phyloP scores from a whole-genome alignment of 2,113 vertebrate genomes.

The Thomomys bottae region DNA sequence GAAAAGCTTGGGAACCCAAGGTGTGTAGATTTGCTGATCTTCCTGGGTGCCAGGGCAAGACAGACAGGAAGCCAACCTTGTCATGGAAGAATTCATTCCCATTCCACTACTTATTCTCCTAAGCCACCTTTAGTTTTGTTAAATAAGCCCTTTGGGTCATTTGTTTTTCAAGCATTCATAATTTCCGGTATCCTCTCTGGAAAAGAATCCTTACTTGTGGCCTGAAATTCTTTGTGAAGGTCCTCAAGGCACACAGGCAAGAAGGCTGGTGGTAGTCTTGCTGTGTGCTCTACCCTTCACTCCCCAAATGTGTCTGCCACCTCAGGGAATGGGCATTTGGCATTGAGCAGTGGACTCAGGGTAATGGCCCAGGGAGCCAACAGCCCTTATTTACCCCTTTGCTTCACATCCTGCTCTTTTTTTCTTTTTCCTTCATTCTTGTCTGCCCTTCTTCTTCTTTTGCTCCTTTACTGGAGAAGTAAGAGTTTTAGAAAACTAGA shows the following conservation, averaged over 20 bases:
- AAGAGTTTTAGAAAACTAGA: not conserved
- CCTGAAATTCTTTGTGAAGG: not conserved
- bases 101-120: too few species aligned
- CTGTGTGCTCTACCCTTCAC: not conserved
- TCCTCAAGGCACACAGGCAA: not conserved
- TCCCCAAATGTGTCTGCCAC: not conserved
- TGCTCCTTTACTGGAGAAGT: not conserved
- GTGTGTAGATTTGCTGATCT: not conserved
- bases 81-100: not conserved
- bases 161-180: not conserved
- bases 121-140: too few species aligned
- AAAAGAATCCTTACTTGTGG: not conserved
- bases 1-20: not conserved
- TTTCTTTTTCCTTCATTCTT: not conserved
- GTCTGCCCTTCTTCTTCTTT: not conserved
- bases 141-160: too few species aligned
- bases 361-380: not conserved
- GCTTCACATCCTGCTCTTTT: not conserved
- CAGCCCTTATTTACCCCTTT: not conserved
- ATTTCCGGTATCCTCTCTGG: not conserved
- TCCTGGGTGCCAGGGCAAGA: not conserved
- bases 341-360: not conserved
- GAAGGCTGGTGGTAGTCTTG: not conserved
- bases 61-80: not conserved
- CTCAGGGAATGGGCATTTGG: too few species aligned